Evolutionary conservation across 2,113 vertebrate genomes (phyloP).

Genomic region (Tursiops truncatus): DNA sequence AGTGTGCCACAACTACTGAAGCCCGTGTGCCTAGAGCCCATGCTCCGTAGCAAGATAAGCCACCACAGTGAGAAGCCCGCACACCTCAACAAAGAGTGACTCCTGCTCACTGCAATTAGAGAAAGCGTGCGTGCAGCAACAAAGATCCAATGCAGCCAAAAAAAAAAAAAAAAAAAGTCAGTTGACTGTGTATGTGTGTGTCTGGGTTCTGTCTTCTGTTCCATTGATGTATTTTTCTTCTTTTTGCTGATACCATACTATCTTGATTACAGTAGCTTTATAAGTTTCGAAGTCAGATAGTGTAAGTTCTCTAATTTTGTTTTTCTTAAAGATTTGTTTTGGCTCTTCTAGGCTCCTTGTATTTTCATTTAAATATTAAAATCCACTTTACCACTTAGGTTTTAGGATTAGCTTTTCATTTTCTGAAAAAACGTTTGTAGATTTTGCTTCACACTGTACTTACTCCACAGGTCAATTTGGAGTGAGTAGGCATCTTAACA

Average conservation of each 20-base stretch:
- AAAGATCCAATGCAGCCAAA: too few relatives aligned
- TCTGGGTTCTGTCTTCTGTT: background rate
- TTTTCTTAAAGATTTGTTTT: background rate
- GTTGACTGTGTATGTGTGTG: background rate
- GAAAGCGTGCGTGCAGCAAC: too few relatives aligned
- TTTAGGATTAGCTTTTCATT: constrained; percentile 23
- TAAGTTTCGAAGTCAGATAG: background rate
- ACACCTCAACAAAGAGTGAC: too few relatives aligned
- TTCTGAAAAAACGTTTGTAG: background rate
- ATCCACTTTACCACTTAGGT: background rate
- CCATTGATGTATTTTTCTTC: background rate
- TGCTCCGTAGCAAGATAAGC: too few relatives aligned
- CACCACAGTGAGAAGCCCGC: too few relatives aligned
- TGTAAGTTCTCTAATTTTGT: constrained; percentile 8
- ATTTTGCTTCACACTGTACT: background rate
- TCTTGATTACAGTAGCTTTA: background rate
- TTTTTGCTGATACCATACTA: background rate
- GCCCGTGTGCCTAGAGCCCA: too few relatives aligned
- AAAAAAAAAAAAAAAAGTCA: background rate
- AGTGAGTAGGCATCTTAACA: background rate
- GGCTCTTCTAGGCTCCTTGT: background rate
- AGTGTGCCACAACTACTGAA: too few relatives aligned
- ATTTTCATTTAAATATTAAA: background rate
- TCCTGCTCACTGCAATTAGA: too few relatives aligned
- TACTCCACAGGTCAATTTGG: background rate